Percentiles rank a stretch among this genome's conserved stretches.
These are phyloP conservation scores for Solea solea DNA, from an alignment of 2,113 vertebrate genomes.

Conservation along the genomic window DNA sequence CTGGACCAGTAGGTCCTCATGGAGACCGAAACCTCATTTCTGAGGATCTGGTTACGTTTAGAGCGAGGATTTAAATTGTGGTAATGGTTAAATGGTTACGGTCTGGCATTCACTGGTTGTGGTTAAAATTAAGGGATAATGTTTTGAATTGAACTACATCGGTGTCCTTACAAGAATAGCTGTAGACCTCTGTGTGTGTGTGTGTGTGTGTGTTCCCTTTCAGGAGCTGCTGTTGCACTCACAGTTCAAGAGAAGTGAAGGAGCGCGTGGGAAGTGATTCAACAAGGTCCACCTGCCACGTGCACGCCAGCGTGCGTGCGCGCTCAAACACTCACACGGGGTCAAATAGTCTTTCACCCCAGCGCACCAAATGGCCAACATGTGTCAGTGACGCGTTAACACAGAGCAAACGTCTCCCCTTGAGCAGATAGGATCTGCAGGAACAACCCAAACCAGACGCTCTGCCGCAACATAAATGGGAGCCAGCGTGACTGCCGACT, in stretches of 20 bases:
- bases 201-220: constrained; percentile 26
- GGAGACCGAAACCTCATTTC: no score
- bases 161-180: no score
- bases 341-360: constrained; percentile 42
- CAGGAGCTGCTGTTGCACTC: constrained; percentile 67
- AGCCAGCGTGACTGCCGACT: constrained; percentile 56
- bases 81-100: no score
- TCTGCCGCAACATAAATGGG: constrained; percentile 21
- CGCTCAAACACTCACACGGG: constrained; percentile 18
- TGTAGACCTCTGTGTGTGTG: neutral
- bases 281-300: constrained; percentile 77
- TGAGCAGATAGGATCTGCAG: neutral
- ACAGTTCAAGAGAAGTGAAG: constrained; percentile 67
- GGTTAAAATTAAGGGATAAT: no score
- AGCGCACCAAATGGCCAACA: constrained; percentile 69
- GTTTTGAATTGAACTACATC: no score
- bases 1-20: no score
- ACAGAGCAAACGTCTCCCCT: constrained; percentile 5
- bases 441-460: constrained; percentile 30
- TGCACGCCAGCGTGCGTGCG: constrained; percentile 11
- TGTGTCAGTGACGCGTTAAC: constrained; percentile 38
- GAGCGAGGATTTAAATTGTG: no score
- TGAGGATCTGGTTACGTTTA: no score
- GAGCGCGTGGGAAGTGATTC: constrained; percentile 75
- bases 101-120: no score